Percentiles rank a stretch among this genome's conserved stretches.
Conservation (phyloP, 2,797 vertebrate species). For the Silurus lanzhouensis region DNA sequence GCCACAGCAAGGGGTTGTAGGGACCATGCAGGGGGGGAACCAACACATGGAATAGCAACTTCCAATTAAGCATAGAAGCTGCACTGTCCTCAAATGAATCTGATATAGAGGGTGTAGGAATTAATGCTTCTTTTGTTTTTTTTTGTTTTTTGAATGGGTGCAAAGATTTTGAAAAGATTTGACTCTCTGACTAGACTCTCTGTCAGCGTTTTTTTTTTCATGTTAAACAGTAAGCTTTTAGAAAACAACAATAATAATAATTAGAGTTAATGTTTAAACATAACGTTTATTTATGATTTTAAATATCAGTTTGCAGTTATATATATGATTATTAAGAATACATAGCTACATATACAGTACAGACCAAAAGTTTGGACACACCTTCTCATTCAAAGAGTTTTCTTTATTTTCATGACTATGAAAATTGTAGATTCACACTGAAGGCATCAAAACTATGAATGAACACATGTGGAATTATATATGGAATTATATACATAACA, state of each 20-base stretch:
- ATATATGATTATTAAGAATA: too few species aligned
- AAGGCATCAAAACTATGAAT: too few species aligned
- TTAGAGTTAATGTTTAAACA: not conserved
- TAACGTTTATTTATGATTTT: too few species aligned
- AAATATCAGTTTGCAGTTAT: too few species aligned
- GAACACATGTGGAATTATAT: too few species aligned
- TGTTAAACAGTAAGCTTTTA: not conserved
- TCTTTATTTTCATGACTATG: too few species aligned
- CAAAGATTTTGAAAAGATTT: not conserved
- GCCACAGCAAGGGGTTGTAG: conserved; percentile 17
- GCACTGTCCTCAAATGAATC: conserved; percentile 8
- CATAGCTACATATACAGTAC: too few species aligned
- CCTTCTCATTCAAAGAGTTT: too few species aligned
- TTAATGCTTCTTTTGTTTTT: not conserved
- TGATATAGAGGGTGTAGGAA: not conserved
- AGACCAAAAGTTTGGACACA: too few species aligned
- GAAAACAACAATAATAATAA: not conserved
- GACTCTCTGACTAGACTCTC: too few species aligned
- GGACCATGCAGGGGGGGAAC: not conserved
- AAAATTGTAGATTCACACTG: too few species aligned
- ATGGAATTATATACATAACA: too few species aligned
- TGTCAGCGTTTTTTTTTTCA: not conserved
- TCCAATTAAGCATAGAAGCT: conserved; percentile 23
- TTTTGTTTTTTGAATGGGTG: not conserved
- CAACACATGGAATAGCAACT: not conserved